Evolutionary conservation across 2,888 invertebrate genomes (phyloP), one percentile per base, ranked within the genome.

Genomic region (Habroteleia sp.): DNA sequence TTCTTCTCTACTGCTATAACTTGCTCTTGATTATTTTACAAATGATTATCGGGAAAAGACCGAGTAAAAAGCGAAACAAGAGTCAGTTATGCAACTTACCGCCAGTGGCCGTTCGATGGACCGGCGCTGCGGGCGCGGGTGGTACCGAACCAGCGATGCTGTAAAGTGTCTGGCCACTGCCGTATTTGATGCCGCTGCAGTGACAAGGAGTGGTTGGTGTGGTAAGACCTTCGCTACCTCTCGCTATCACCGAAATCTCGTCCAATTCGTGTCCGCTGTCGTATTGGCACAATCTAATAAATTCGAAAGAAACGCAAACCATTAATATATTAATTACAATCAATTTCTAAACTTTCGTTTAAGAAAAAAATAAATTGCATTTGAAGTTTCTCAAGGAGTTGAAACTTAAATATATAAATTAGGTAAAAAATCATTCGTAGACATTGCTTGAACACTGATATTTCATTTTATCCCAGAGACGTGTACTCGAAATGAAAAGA

Each of bases 221-320:
- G 83, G 83, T 81, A 60, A 82, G 82, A 52, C 81, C 86, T 71
- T 85, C 86, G 78, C 81, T 83, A 11, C 83, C 80, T 54, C 84
- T 82, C 41, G 74, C 87, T 65, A 91, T 89, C 66, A 91, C 90
- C 31, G 91, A 90, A 68, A 91, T 90, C 82, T 90, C 90, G 79
- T 90, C 90, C 73, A 90, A 85, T 75, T 90, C 90, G 80, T 89
- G 89, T 42, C 87, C 88, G 80, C 88, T 88, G 75, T 88, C 88
- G 79, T 87, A 88, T 66, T 87, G 86, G 72, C 84, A 88, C 63
- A 88, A 82, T 63, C 76, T 76, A 23, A 20, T 60, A 29, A 48
- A 52, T 10, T 31, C 7, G 27, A 56, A 11, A 48, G 37, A 23
- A 50, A 62, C n/a, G n/a, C n/a, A n/a, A n/a, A n/a, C n/a, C n/a